Base-by-base conservation (phyloP, 2,113 vertebrate genomes). In the Hydrochoerus hydrochaeris region DNA sequence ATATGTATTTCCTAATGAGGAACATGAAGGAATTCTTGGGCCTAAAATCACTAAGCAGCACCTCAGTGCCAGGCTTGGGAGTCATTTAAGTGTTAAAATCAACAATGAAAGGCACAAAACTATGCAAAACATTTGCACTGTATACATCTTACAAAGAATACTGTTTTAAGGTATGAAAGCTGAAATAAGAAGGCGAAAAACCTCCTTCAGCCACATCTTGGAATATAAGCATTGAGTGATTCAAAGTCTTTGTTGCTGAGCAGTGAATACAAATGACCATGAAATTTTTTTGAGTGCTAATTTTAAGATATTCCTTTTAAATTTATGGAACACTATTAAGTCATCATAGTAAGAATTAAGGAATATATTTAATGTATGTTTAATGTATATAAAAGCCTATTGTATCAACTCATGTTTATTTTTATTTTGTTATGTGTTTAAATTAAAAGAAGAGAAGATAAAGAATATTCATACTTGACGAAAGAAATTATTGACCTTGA, bases 381-480 rank as follows among this genome's bases (percentile, higher is more conserved):
- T 67, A 91, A 30, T 90, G 94, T 81, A 49, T 95, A 88, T 49
- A 97, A 89, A 96, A 97, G 96, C 28, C 44, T 54, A 54, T 89
- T 17, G 95, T 95, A 90, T 82, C 67, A 35, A 90, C 4, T 6
- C 32, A 84, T 17, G 32, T n/a, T 95, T 90, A 44, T 90, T 97
- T 65, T 97, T 19, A 92, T 93, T 93, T 75, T 94, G 81, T 77
- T 94, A 96, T 81, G 32, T 75, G 10, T 17, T 5, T 35, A 94
- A 82, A 54, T 65, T 92, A 75, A 93, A 97, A 44, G n/a, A 20
- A 90, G 32, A 85, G 35, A 63, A 65, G 26, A 41, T 57, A 93
- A 62, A 63, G 5, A 30, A 69, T 67, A 57, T 49, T 90, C 83
- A 32, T 81, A n/a, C 60, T 95, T 84, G n/a, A 84, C 16, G n/a